Percentiles rank a stretch among this genome's conserved stretches.
phyloP scores from a whole-genome alignment of 2,113 vertebrate genomes.

The Empidonax traillii region DNA sequence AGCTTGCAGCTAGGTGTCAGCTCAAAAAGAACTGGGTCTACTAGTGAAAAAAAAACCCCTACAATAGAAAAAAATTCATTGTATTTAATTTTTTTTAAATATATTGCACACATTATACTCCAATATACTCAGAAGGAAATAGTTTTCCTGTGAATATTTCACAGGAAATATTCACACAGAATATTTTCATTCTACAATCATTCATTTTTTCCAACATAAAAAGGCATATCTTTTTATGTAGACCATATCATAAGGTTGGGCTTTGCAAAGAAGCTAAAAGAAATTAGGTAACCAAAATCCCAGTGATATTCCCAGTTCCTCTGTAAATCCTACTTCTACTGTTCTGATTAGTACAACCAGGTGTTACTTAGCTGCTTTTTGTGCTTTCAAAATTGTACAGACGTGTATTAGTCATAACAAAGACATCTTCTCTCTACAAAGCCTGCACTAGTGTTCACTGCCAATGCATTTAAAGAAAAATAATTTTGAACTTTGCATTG shows the following conservation, averaged over 20 bases:
- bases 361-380: neutral
- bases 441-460: neutral
- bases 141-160: neutral
- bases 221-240: neutral
- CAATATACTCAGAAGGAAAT: neutral
- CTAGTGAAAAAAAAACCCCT: neutral
- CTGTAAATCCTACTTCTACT: neutral
- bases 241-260: neutral
- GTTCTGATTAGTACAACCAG: neutral
- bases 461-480: constrained; percentile 49
- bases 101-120: neutral
- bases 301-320: neutral
- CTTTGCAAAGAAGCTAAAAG: neutral
- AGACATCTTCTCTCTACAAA: neutral
- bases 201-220: neutral
- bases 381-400: neutral
- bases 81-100: neutral
- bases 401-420: neutral
- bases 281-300: neutral
- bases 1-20: neutral
- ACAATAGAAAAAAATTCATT: neutral
- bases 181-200: neutral
- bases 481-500: constrained; percentile 48
- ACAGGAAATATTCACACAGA: neutral
- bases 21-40: neutral